phyloP scores from a whole-genome alignment of 2,113 vertebrate genomes.

The Puffinus mauretanicus region DNA sequence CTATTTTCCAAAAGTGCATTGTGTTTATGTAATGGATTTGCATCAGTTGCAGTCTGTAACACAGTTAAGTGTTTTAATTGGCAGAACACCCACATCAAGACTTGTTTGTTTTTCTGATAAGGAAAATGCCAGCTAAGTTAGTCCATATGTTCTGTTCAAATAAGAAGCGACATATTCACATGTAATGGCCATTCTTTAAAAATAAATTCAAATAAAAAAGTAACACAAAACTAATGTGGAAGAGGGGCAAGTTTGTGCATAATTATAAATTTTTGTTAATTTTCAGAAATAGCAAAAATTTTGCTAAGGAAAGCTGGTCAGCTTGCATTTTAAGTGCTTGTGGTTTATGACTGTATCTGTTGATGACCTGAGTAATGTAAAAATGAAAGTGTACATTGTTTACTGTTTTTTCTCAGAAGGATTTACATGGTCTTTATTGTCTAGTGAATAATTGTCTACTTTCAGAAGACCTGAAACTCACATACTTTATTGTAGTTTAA shows the following conservation, averaged over 20 bases:
- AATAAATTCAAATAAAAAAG: slow-evolving; percentile 43
- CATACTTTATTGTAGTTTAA: background rate
- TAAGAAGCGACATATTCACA: slow-evolving; percentile 56
- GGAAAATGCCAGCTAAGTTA: slow-evolving; percentile 79
- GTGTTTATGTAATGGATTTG: slow-evolving; percentile 75
- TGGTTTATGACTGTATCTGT: background rate
- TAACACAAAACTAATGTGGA: background rate
- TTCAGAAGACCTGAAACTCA: background rate
- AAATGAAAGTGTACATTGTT: background rate
- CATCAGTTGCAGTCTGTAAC: slow-evolving; percentile 74
- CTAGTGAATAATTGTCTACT: background rate
- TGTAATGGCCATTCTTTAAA: slow-evolving; percentile 64
- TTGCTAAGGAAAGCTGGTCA: background rate
- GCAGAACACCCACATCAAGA: slow-evolving; percentile 79
- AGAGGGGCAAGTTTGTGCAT: background rate
- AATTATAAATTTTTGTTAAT: background rate
- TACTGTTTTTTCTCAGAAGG: background rate
- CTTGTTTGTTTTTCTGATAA: slow-evolving; percentile 82
- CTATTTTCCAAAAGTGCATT: slow-evolving; percentile 73
- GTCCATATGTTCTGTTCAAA: slow-evolving; percentile 76
- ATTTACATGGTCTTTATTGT: background rate
- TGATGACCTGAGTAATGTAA: background rate
- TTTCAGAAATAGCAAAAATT: background rate
- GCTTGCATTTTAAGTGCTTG: background rate
- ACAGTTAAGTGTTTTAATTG: slow-evolving; percentile 78